phyloP scores from a whole-genome alignment of 64 coral and sea anemone species.

The Montipora capricornis region DNA sequence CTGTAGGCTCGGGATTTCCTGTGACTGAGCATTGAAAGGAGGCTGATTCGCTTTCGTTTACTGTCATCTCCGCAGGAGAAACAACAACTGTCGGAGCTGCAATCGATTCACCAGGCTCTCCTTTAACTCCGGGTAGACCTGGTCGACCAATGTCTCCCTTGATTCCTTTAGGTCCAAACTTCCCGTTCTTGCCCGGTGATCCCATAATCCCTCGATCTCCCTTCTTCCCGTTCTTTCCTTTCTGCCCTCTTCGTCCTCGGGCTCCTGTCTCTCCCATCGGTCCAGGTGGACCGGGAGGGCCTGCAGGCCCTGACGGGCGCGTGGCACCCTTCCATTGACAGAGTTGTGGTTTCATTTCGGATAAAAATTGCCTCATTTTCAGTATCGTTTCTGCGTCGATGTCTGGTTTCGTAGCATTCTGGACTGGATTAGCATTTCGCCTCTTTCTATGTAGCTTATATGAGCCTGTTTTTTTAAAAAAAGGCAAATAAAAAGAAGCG shows the following conservation, averaged over 20 bases:
- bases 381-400: too few species aligned
- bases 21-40: slow-evolving; percentile 52
- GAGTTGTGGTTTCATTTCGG: neutral
- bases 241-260: slow-evolving; percentile 12
- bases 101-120: slow-evolving; percentile 17
- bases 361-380: too few species aligned
- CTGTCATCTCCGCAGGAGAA: slow-evolving; percentile 11
- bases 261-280: neutral
- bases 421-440: too few species aligned
- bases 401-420: too few species aligned
- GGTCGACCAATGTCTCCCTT: neutral
- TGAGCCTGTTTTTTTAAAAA: too few species aligned
- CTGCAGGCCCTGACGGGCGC: neutral
- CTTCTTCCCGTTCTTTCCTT: slow-evolving; percentile 5
- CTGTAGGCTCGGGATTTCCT: slow-evolving; percentile 47
- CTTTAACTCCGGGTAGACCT: slow-evolving; percentile 50
- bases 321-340: too few species aligned
- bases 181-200: slow-evolving; percentile 21
- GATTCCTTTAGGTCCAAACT: neutral
- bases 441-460: too few species aligned
- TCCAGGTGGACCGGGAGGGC: slow-evolving; percentile 19
- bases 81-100: neutral
- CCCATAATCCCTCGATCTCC: slow-evolving; percentile 41
- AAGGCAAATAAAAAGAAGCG: too few species aligned
- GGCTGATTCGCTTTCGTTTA: slow-evolving; percentile 6